These are phyloP conservation scores for Vollenhovia emeryi DNA, from an alignment of 1,140 invertebrate species.

Conservation along the genomic window DNA sequence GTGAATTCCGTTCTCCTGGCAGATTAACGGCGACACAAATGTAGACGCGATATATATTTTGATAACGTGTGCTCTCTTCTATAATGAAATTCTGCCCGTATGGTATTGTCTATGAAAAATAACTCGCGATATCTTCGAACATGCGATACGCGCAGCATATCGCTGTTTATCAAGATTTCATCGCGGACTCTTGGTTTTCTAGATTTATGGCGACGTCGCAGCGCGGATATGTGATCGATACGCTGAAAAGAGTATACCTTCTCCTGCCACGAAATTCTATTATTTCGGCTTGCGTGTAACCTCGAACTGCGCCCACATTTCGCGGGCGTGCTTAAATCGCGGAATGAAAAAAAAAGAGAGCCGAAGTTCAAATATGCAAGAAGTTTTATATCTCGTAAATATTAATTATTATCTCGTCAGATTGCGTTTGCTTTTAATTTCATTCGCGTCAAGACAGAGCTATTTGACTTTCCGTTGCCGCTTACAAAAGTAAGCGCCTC, in stretches of 20 bases:
- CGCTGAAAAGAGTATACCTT: background rate
- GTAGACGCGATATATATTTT: background rate
- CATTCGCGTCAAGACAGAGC: background rate
- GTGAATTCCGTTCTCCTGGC: background rate
- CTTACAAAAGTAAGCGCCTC: slow-evolving; percentile 8
- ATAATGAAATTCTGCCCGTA: background rate
- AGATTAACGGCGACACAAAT: slow-evolving; percentile 22
- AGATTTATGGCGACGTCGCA: background rate
- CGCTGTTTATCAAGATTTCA: slow-evolving; percentile 21
- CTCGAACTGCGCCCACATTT: background rate
- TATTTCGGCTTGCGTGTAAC: background rate
- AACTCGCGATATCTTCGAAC: background rate
- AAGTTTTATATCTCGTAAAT: slow-evolving; percentile 11
- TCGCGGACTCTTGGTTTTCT: background rate
- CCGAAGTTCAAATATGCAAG: background rate
- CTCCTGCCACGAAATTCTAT: background rate
- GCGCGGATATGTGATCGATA: background rate
- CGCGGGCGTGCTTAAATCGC: background rate
- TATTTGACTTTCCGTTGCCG: slow-evolving; percentile 35
- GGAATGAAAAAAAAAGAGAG: background rate
- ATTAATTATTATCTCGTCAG: slow-evolving; percentile 30
- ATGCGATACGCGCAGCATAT: background rate
- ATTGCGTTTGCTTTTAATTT: slow-evolving; percentile 40
- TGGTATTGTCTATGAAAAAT: slow-evolving; percentile 1
- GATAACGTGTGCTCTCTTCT: background rate